These are phyloP conservation scores for Xanthia togata DNA, from an alignment of 2,888 invertebrate genomes.

Conservation along the genomic window DNA sequence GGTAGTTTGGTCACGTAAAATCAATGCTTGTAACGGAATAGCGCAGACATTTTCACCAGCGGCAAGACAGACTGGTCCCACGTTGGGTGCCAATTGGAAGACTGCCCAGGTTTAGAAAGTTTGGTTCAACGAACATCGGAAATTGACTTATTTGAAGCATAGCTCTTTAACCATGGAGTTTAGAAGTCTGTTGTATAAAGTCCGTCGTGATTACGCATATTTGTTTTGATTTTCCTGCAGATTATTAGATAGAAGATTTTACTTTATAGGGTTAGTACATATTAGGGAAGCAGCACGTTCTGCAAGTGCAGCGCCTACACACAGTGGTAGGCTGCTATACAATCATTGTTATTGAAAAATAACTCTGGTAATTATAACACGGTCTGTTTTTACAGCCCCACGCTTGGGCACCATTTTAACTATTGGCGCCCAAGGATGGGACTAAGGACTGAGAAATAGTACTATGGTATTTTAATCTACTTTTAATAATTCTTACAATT, in stretches of 20 bases:
- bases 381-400: background rate
- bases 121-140: conserved; percentile 50
- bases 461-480: background rate
- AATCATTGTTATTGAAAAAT: background rate
- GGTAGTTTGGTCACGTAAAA: conserved; percentile 63
- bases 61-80: conserved; percentile 49
- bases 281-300: background rate
- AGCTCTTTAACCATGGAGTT: conserved; percentile 24
- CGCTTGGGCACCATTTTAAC: conserved; percentile 14
- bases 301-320: background rate
- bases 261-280: background rate
- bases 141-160: conserved; percentile 64
- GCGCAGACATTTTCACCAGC: conserved; percentile 44
- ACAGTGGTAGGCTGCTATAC: background rate
- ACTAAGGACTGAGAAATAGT: background rate
- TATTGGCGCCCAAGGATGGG: conserved; percentile 21
- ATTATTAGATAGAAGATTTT: no score
- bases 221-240: background rate
- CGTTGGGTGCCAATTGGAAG: conserved; percentile 66
- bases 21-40: conserved; percentile 54
- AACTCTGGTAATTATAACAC: background rate
- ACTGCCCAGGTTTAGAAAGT: conserved; percentile 57
- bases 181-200: conserved; percentile 8
- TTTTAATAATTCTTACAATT: background rate
- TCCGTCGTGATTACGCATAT: background rate